phyloP scores from a whole-genome alignment of 2,888 invertebrate species.

The Cerastis leucographa region DNA sequence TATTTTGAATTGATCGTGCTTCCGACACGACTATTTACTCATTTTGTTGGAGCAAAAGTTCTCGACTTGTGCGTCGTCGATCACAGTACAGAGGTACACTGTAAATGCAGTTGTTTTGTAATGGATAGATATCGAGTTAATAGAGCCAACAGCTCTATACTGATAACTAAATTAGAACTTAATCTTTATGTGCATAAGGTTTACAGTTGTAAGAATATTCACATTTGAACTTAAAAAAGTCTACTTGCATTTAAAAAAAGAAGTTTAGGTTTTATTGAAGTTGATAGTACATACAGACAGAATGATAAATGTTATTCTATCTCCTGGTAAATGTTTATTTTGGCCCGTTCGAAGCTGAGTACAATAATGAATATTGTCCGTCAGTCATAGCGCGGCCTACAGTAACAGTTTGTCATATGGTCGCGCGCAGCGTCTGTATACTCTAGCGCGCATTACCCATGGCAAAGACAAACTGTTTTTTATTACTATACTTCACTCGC shows the following conservation, averaged over 20 bases:
- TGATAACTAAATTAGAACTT: not conserved
- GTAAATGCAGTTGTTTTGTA: no score
- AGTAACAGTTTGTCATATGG: conserved; percentile 56
- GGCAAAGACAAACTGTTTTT: conserved; percentile 42
- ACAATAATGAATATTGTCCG: conserved; percentile 11
- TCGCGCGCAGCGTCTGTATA: conserved; percentile 47
- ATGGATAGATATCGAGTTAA: not conserved
- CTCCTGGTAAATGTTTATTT: not conserved
- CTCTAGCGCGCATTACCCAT: conserved; percentile 64
- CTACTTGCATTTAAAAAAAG: not conserved
- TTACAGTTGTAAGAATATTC: not conserved
- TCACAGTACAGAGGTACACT: not conserved
- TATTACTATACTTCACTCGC: not conserved
- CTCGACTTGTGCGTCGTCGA: not conserved
- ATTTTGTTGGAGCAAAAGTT: not conserved
- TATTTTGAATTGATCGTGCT: no score
- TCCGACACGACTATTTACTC: no score
- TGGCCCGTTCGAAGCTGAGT: conserved; percentile 67
- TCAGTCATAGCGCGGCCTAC: conserved; percentile 65
- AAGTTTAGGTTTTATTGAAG: not conserved
- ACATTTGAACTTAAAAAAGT: not conserved
- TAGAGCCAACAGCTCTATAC: not conserved
- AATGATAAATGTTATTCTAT: not conserved
- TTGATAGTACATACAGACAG: not conserved
- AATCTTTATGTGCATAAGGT: not conserved